phyloP scores from a whole-genome alignment of 2,113 vertebrate genomes.

The Mus spicilegus region DNA sequence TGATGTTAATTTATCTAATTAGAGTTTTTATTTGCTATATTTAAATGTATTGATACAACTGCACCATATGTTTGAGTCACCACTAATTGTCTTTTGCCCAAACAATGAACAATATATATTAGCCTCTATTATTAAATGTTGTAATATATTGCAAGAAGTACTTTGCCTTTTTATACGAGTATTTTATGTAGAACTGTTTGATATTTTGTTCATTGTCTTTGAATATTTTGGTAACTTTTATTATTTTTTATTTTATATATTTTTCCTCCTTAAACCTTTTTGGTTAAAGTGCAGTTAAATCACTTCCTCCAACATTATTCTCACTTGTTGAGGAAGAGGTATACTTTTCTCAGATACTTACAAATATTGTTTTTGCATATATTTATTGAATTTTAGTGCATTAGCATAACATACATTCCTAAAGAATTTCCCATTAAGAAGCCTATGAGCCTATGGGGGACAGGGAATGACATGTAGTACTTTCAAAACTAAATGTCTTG shows the following conservation, averaged over 20 bases:
- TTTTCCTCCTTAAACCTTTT: not conserved
- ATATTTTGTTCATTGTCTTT: not conserved
- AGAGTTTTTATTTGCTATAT: not conserved
- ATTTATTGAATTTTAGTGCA: not conserved
- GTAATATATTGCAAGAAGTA: not conserved
- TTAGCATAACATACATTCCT: not conserved
- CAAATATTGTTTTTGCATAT: not conserved
- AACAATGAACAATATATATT: not conserved
- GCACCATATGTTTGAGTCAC: not conserved
- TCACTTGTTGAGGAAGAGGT: not conserved
- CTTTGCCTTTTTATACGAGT: not conserved
- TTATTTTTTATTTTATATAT: not conserved
- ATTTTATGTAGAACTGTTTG: not conserved
- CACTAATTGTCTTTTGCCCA: not conserved
- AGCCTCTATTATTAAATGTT: not conserved
- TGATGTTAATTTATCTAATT: not conserved
- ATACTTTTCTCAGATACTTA: not conserved
- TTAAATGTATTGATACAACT: not conserved
- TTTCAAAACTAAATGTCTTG: not conserved
- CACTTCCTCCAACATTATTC: not conserved
- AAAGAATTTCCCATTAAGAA: not conserved
- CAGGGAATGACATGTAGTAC: not conserved
- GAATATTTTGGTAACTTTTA: not conserved
- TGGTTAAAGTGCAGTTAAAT: not conserved
- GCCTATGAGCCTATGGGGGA: too few relatives aligned